These are phyloP conservation scores for Hirtodrosophila trivittata DNA, from an alignment of 2,888 invertebrate genomes.

Conservation along the genomic window DNA sequence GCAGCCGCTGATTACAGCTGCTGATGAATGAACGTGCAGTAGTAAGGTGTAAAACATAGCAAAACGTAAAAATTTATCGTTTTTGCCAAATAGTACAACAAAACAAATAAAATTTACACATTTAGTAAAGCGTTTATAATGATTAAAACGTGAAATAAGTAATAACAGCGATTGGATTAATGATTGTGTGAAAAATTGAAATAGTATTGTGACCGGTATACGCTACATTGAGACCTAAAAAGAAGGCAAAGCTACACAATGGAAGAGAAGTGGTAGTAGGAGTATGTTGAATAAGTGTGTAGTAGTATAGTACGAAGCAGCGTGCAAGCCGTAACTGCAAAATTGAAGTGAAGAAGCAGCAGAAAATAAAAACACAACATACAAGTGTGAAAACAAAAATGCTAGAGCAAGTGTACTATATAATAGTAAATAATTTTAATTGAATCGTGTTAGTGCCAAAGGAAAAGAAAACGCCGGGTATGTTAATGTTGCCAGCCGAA, in stretches of 20 bases:
- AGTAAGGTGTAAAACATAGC: slow-evolving; percentile 71
- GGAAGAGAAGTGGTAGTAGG: slow-evolving; percentile 56
- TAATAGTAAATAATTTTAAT: slow-evolving; percentile 17
- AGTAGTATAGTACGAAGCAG: slow-evolving; percentile 70
- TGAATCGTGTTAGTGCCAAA: slow-evolving; percentile 5
- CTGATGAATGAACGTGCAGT: slow-evolving; percentile 72
- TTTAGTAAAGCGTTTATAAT: slow-evolving; percentile 6
- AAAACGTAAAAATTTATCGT: slow-evolving; percentile 55
- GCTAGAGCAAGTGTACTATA: slow-evolving; percentile 6
- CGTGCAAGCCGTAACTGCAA: slow-evolving; percentile 50
- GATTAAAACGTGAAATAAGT: not conserved
- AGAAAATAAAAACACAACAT: slow-evolving; percentile 45
- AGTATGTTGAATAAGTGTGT: slow-evolving; percentile 63
- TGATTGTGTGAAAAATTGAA: slow-evolving; percentile 3
- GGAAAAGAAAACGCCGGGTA: slow-evolving; percentile 53
- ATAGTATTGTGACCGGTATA: slow-evolving; percentile 44
- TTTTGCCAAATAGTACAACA: slow-evolving; percentile 34
- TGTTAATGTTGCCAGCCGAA: slow-evolving; percentile 43
- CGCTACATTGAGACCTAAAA: slow-evolving; percentile 22
- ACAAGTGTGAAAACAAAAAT: slow-evolving; percentile 29
- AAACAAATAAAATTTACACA: slow-evolving; percentile 34
- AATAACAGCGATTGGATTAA: not conserved
- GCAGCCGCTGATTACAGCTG: slow-evolving; percentile 48
- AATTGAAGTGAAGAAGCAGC: slow-evolving; percentile 32
- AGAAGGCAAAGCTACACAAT: slow-evolving; percentile 43